phyloP scores from a whole-genome alignment of 2,888 invertebrate genomes.

The Oasisia sp. region DNA sequence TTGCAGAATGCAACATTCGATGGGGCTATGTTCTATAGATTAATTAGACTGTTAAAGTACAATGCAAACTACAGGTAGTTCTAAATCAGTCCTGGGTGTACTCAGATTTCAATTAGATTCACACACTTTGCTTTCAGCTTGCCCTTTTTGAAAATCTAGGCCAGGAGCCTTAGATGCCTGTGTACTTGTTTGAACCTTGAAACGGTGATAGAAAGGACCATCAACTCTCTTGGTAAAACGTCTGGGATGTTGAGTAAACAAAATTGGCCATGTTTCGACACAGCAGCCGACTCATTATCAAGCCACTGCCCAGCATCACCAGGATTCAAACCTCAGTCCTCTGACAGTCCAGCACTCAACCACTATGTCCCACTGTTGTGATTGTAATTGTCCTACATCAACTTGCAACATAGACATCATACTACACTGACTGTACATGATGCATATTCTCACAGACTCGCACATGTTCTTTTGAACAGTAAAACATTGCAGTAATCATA shows the following conservation, averaged over 20 bases:
- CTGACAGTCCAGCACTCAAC: not conserved
- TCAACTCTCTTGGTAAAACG: too few species aligned
- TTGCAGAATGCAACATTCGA: too few species aligned
- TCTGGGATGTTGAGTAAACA: too few species aligned
- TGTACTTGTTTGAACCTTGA: not conserved
- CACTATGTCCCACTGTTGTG: not conserved
- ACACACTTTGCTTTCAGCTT: not conserved
- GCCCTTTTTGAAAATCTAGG: not conserved
- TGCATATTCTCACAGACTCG: too few species aligned
- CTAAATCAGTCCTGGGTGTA: not conserved
- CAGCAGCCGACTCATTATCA: too few species aligned
- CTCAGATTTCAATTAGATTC: too few species aligned
- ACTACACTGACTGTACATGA: not conserved
- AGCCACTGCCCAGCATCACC: too few species aligned
- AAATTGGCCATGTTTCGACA: too few species aligned
- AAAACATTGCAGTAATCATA: not conserved
- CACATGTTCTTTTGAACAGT: not conserved
- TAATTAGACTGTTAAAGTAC: too few species aligned
- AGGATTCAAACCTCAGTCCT: too few species aligned
- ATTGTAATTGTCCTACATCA: not conserved
- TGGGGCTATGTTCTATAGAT: too few species aligned
- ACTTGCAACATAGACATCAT: not conserved
- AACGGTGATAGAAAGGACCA: too few species aligned
- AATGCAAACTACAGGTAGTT: not conserved
- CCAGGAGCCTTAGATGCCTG: not conserved